phyloP scores from a whole-genome alignment of 2,888 invertebrate genomes.

The Aporophyla nigra region DNA sequence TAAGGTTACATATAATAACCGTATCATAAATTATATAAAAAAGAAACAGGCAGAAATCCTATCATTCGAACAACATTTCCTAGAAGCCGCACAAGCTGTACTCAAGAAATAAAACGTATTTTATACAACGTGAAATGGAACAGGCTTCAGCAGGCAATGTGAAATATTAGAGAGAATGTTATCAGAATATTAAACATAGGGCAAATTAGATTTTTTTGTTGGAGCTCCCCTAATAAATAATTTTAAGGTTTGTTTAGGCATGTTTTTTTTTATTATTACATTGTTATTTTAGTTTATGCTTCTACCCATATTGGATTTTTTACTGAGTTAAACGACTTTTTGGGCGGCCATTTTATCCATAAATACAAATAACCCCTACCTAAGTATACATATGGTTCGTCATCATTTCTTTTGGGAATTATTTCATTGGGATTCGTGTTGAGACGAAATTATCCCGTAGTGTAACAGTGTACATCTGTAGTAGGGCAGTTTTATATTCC shows the following conservation, averaged over 20 bases:
- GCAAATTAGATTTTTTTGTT: slow-evolving; percentile 41
- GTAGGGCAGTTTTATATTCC: not conserved
- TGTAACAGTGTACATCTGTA: no score
- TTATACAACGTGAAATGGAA: slow-evolving; percentile 43
- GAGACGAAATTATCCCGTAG: not conserved
- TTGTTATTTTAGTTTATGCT: not conserved
- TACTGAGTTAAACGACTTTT: not conserved
- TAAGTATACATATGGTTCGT: not conserved
- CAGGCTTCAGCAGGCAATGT: slow-evolving; percentile 34
- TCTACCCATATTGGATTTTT: slow-evolving; percentile 3
- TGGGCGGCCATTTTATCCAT: not conserved
- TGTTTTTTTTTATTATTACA: slow-evolving; percentile 3
- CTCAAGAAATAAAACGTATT: slow-evolving; percentile 46
- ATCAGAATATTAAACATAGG: slow-evolving; percentile 49
- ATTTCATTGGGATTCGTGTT: not conserved
- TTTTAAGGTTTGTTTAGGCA: slow-evolving; percentile 35
- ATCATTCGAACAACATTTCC: slow-evolving; percentile 24
- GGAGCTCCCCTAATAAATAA: slow-evolving; percentile 17
- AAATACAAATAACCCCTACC: not conserved
- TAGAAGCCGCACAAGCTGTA: slow-evolving; percentile 27
- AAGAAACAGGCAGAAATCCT: not conserved
- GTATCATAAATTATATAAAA: not conserved
- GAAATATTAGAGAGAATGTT: slow-evolving; percentile 41
- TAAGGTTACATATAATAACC: not conserved
- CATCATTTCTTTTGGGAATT: not conserved